phyloP scores from a whole-genome alignment of 2,797 vertebrate genomes.

The Okamejei kenojei region DNA sequence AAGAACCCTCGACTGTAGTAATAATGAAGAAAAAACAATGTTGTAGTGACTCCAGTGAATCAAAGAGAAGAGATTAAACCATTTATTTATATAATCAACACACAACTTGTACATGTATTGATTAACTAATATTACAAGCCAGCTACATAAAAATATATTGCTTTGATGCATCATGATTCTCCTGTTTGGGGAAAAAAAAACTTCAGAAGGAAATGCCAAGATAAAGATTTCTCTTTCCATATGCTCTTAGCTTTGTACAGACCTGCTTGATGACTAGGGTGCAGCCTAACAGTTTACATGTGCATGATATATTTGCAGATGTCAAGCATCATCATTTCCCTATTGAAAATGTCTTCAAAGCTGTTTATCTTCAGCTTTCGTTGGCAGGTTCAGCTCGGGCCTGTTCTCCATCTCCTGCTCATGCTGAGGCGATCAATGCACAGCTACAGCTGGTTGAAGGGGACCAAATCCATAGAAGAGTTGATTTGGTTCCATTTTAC shows the following conservation, averaged over 20 bases:
- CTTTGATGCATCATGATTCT: slow-evolving; percentile 28
- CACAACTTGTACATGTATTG: slow-evolving; percentile 33
- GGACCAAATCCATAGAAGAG: slow-evolving; percentile 84
- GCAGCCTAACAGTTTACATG: slow-evolving; percentile 53
- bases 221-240: slow-evolving; percentile 31
- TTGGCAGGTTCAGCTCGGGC: slow-evolving; percentile 39
- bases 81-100: slow-evolving; percentile 32
- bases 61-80: slow-evolving; percentile 28
- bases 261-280: slow-evolving; percentile 46
- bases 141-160: slow-evolving; percentile 30
- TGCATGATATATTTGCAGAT: slow-evolving; percentile 51
- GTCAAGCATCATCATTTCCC: slow-evolving; percentile 52
- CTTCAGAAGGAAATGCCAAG: background rate
- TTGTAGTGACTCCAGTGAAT: slow-evolving; percentile 20
- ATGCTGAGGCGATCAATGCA: slow-evolving; percentile 60
- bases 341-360: slow-evolving; percentile 45
- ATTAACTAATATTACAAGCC: slow-evolving; percentile 23
- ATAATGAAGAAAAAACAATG: slow-evolving; percentile 16
- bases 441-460: slow-evolving; percentile 91
- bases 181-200: background rate
- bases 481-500: slow-evolving; percentile 92
- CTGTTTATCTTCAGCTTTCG: slow-evolving; percentile 48
- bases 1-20: background rate
- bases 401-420: slow-evolving; percentile 15
- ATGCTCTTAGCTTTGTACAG: background rate